These are phyloP conservation scores for Glaucomys volans DNA, from an alignment of 2,113 vertebrate species.

Conservation along the genomic window DNA sequence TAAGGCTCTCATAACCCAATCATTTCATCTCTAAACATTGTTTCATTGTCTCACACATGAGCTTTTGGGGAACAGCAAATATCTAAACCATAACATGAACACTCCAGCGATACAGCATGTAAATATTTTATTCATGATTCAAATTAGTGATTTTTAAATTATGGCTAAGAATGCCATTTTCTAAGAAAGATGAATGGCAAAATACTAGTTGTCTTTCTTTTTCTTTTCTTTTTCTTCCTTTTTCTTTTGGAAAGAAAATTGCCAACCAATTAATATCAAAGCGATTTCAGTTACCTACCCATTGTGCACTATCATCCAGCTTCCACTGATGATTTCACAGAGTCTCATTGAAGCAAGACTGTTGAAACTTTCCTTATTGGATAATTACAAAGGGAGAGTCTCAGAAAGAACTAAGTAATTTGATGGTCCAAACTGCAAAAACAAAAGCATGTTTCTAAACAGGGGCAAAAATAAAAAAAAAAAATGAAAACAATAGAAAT, in stretches of 20 bases:
- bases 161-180: background rate
- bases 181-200: conserved; percentile 33
- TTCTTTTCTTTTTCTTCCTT: background rate
- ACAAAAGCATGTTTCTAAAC: background rate
- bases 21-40: too few relatives aligned
- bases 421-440: background rate
- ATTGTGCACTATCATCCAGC: background rate
- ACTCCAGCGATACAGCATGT: background rate
- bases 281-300: conserved; percentile 34
- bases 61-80: too few relatives aligned
- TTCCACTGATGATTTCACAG: conserved; percentile 26
- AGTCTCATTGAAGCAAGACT: background rate
- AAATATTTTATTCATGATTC: conserved; percentile 45
- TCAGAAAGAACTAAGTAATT: background rate
- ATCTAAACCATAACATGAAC: too few relatives aligned
- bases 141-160: conserved; percentile 52
- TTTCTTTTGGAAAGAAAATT: background rate
- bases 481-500: background rate
- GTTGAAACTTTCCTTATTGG: conserved; percentile 10
- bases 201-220: background rate
- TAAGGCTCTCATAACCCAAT: too few relatives aligned
- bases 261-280: conserved; percentile 36
- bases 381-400: background rate
- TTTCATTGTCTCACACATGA: too few relatives aligned
- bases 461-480: background rate